Evolutionary conservation across 2,888 invertebrate genomes (phyloP).

Genomic region (Silvanus unidentatus): DNA sequence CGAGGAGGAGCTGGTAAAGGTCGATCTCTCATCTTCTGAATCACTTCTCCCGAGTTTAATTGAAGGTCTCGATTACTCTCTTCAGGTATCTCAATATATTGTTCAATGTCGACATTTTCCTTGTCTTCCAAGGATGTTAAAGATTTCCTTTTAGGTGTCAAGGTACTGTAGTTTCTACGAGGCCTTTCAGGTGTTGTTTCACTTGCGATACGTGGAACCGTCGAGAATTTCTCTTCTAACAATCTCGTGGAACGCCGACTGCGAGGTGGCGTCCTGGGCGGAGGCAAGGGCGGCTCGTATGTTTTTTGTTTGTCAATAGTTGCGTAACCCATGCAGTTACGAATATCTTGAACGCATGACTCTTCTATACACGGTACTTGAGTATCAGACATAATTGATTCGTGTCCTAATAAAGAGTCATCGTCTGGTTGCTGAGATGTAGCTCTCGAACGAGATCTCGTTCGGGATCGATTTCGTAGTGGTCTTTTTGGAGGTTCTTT

Average conservation of each 20-base stretch:
- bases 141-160: constrained; percentile 51
- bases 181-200: constrained; percentile 55
- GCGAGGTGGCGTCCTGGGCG: constrained; percentile 57
- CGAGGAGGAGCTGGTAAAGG: constrained; percentile 83
- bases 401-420: constrained; percentile 46
- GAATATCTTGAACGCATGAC: constrained; percentile 40
- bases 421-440: constrained; percentile 53
- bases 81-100: constrained; percentile 58
- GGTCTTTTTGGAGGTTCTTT: constrained; percentile 53
- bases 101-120: constrained; percentile 45
- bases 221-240: constrained; percentile 61
- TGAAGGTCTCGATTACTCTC: constrained; percentile 58
- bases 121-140: constrained; percentile 43
- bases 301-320: constrained; percentile 64
- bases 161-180: constrained; percentile 55
- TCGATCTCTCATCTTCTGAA: constrained; percentile 78
- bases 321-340: constrained; percentile 60
- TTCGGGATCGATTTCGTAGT: constrained; percentile 52
- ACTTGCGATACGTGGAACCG: constrained; percentile 53
- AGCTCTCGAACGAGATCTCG: constrained; percentile 47
- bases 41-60: constrained; percentile 66
- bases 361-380: constrained; percentile 39
- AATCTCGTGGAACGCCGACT: constrained; percentile 38
- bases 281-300: constrained; percentile 49
- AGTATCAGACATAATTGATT: constrained; percentile 53